Evolutionary conservation across 2,113 vertebrate species (phyloP).

Genomic region (Perccottus glenii): DNA sequence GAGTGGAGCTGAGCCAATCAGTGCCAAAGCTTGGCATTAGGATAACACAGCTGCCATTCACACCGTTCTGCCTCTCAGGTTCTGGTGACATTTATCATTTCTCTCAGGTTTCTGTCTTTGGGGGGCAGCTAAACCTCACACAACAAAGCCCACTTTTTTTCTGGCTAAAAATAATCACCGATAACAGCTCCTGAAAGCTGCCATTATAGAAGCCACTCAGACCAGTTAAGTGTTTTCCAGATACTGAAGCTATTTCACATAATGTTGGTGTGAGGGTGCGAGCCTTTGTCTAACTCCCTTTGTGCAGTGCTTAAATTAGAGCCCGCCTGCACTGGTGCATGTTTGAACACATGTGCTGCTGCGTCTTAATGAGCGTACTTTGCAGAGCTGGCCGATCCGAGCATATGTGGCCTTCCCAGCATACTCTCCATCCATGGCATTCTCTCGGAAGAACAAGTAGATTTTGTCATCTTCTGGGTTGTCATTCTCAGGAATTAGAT

Average conservation of each 20-base stretch:
- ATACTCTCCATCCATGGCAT: conserved; percentile 94
- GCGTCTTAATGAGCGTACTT: conserved; percentile 77
- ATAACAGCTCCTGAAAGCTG: conserved; percentile 57
- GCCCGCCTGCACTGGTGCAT: conserved; percentile 1
- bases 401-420: conserved; percentile 95
- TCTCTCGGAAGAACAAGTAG: conserved; percentile 98
- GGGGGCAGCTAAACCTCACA: conserved; percentile 23
- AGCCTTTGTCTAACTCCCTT: conserved; percentile 23
- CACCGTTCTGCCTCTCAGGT: conserved; percentile 55
- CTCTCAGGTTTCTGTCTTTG: conserved; percentile 65
- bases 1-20: conserved; percentile 28
- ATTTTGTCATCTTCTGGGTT: conserved; percentile 98
- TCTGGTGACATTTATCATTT: conserved; percentile 73
- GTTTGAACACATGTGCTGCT: background rate
- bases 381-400: conserved; percentile 96
- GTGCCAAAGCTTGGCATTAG: conserved; percentile 61
- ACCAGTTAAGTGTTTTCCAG: conserved; percentile 50
- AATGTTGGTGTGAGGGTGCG: conserved; percentile 5
- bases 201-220: conserved; percentile 56
- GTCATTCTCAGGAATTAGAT: conserved; percentile 94
- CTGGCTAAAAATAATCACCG: conserved; percentile 65
- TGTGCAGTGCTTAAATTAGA: conserved; percentile 18
- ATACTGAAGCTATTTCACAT: conserved; percentile 46
- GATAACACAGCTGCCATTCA: conserved; percentile 64
- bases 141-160: conserved; percentile 60